These are phyloP conservation scores for Caenorhabditis panamensis DNA, from an alignment of 2,888 invertebrate species.

Conservation along the genomic window DNA sequence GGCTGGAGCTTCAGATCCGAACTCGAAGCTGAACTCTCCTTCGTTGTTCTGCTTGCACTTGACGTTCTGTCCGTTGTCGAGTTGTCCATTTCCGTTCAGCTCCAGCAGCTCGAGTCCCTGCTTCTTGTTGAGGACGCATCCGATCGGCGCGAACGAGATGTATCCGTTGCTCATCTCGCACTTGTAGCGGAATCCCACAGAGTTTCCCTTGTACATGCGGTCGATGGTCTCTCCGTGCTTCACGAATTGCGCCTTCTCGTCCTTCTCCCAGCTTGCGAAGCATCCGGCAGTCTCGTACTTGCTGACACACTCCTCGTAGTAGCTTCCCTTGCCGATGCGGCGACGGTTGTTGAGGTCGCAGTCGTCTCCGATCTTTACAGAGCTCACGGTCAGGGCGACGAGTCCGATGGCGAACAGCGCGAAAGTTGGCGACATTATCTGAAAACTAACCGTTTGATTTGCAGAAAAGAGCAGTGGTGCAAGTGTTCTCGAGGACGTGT, in stretches of 20 bases:
- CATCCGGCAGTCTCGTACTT: conserved; percentile 58
- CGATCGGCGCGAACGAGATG: conserved; percentile 56
- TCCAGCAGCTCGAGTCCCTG: conserved; percentile 31
- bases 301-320: conserved; percentile 56
- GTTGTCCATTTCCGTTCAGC: conserved; percentile 36
- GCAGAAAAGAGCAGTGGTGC: conserved; percentile 62
- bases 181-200: conserved; percentile 59
- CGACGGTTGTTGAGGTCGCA: conserved; percentile 45
- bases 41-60: conserved; percentile 58
- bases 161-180: conserved; percentile 56
- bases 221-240: conserved; percentile 36
- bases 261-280: conserved; percentile 50
- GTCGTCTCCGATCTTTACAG: conserved; percentile 41
- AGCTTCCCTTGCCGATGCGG: conserved; percentile 56
- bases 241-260: conserved; percentile 42
- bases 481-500: conserved; percentile 61
- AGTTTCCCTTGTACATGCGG: conserved; percentile 46
- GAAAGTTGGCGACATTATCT: conserved; percentile 33
- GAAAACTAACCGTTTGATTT: conserved; percentile 27
- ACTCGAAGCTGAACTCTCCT: conserved; percentile 60
- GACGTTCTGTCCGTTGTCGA: conserved; percentile 55
- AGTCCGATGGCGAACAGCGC: conserved; percentile 23
- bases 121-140: conserved; percentile 59
- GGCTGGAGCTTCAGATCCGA: conserved; percentile 29
- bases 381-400: conserved; percentile 10